Evolutionary conservation across 2,113 vertebrate species (phyloP), one percentile per base, ranked within the genome.

Genomic region (Oryzias celebensis): DNA sequence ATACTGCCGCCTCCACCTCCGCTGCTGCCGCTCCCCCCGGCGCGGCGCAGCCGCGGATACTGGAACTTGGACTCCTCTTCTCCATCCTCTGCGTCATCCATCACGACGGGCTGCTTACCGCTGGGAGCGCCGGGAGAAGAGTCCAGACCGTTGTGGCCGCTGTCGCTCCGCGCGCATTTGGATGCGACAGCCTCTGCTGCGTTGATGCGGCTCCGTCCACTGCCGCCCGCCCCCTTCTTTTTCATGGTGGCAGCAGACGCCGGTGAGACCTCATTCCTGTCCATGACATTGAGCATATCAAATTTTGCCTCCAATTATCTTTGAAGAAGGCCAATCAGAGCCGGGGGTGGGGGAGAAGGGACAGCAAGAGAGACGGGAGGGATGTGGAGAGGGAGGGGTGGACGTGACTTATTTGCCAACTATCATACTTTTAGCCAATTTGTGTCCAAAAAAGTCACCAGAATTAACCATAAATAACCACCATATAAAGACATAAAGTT

Each of bases 321-420:
- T 82, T 76, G 86, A 67, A 75, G 78, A 80, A 88, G 77, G 84
- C 72, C 82, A 87, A 84, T 89, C 77, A 83, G 70, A 62, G 60
- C 64, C 4, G 51, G 75, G 78, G 80, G 43, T 51, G 57, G 63
- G 77, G 73, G 75, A 56, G 47, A 52, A 13, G 31, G 62, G 44
- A 51, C 72, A 73, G 62, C 47, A 76, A 57, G 65, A 50, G 50
- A 58, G 71, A 60, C 55, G 67, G 65, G 44, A 65, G 62, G 70
- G 64, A 75, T 57, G 62, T 73, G 80, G 68, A 73, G 64, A 75
- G 74, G 73, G 80, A 84, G 82, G 73, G 72, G 61, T 66, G 82
- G 80, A 91, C 86, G 85, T 91, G 90, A 91, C 88, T 90, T 90
- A 45, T 85, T 87, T 91, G 84, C 67, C 85, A 90, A 91, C 83